Percentiles rank a stretch among this genome's conserved stretches.
phyloP scores from a whole-genome alignment of 1,140 invertebrate genomes.

The Aphis craccivora region DNA sequence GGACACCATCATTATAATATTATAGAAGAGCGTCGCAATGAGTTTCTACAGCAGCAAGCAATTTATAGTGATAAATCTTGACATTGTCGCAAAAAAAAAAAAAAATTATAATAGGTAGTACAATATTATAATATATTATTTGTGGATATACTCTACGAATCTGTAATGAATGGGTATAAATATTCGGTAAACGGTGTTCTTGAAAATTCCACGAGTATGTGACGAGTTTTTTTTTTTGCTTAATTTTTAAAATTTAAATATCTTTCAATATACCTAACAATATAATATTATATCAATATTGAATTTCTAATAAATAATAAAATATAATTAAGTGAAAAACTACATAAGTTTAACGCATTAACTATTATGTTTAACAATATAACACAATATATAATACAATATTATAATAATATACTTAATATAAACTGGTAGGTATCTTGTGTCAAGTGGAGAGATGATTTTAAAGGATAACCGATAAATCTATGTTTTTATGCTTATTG shows the following conservation, averaged over 20 bases:
- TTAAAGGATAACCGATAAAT: neutral
- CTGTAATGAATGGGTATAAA: neutral
- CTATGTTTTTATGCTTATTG: neutral
- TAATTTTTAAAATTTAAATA: neutral
- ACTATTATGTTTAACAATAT: too few species aligned
- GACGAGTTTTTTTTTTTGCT: neutral
- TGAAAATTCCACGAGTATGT: neutral
- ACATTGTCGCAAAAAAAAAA: neutral
- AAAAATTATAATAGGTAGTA: neutral
- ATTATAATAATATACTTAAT: too few species aligned
- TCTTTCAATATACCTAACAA: neutral
- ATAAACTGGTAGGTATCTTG: too few species aligned
- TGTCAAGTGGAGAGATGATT: too few species aligned
- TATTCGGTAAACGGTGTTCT: neutral
- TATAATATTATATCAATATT: too few species aligned
- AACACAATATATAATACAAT: too few species aligned
- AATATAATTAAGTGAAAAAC: neutral
- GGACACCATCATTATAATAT: slow-evolving; percentile 11
- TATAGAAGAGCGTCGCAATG: neutral
- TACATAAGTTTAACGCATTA: neutral
- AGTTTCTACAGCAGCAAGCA: neutral
- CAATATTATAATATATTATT: slow-evolving; percentile 2
- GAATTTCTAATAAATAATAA: neutral
- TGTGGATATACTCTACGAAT: neutral
- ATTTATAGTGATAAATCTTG: neutral